These are phyloP conservation scores for Alethe diademata DNA, from an alignment of 2,113 vertebrate species.

Conservation along the genomic window DNA sequence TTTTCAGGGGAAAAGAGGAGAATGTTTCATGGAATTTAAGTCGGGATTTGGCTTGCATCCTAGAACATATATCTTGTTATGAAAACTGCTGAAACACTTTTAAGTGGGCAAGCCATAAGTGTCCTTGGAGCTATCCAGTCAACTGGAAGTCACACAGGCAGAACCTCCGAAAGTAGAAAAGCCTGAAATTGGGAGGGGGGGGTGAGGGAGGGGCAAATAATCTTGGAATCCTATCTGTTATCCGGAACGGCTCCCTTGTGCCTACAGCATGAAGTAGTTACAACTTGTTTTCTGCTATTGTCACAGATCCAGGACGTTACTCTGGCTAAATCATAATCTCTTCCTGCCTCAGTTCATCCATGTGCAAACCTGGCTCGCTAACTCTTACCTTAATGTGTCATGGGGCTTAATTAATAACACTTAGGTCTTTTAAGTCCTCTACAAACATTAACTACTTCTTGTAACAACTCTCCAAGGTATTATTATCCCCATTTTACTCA, in stretches of 20 bases:
- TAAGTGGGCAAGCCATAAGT: conserved; percentile 47
- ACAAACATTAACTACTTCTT: conserved; percentile 58
- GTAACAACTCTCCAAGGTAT: conserved; percentile 53
- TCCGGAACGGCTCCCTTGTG: background rate
- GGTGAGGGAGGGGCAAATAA: background rate
- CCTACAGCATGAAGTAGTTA: conserved; percentile 50
- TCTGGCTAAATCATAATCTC: conserved; percentile 44
- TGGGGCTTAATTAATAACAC: conserved; percentile 61
- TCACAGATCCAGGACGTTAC: conserved; percentile 42
- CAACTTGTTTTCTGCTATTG: conserved; percentile 57
- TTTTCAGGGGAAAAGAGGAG: conserved; percentile 56
- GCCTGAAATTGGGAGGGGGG: background rate
- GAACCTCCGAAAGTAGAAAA: background rate
- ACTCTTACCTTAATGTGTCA: conserved; percentile 50
- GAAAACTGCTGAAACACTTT: conserved; percentile 46
- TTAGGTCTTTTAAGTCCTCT: conserved; percentile 51
- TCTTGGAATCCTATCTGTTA: conserved; percentile 20
- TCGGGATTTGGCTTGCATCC: conserved; percentile 47
- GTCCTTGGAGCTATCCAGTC: conserved; percentile 40
- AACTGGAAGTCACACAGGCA: conserved; percentile 22
- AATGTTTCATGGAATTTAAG: conserved; percentile 52
- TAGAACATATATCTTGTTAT: conserved; percentile 58
- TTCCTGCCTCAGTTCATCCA: conserved; percentile 53
- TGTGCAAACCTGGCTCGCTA: conserved; percentile 49
- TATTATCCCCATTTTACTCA: conserved; percentile 46